Evolutionary conservation across 2,888 invertebrate species (phyloP).

Genomic region (Xestobium rufovillosum): DNA sequence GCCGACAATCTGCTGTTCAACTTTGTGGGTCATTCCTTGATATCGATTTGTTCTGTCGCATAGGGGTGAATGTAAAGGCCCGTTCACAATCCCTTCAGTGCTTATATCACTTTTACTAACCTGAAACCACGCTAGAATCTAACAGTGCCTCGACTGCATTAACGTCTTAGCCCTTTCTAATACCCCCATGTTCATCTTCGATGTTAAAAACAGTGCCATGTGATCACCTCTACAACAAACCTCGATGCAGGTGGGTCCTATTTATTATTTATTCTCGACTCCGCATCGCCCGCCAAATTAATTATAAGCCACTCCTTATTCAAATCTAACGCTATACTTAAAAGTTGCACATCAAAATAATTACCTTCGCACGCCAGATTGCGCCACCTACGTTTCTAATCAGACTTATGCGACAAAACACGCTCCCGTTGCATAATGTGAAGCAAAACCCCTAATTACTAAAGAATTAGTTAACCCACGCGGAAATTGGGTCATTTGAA

Average conservation of each 20-base stretch:
- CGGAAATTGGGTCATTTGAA: too few relatives aligned
- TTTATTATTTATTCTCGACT: too few relatives aligned
- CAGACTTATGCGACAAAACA: too few relatives aligned
- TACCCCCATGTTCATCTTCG: conserved; percentile 28
- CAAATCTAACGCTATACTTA: too few relatives aligned
- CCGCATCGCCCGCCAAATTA: too few relatives aligned
- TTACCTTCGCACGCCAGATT: too few relatives aligned
- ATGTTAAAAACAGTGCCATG: conserved; percentile 37
- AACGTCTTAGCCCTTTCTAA: not conserved
- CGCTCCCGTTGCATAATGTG: too few relatives aligned
- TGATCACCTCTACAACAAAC: conserved; percentile 34
- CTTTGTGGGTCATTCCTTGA: conserved; percentile 40
- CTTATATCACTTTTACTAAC: conserved; percentile 30
- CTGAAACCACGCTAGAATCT: conserved; percentile 27
- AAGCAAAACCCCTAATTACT: too few relatives aligned
- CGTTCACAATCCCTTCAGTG: conserved; percentile 33
- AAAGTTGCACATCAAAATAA: too few relatives aligned
- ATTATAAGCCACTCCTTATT: too few relatives aligned
- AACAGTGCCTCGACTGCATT: conserved; percentile 32
- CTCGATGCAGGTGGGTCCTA: conserved; percentile 37
- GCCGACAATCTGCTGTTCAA: conserved; percentile 25
- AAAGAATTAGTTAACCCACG: too few relatives aligned
- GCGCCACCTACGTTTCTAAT: too few relatives aligned
- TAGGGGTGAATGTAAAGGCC: conserved; percentile 40
- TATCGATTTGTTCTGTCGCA: conserved; percentile 44